Evolutionary conservation across 2,113 vertebrate species (phyloP), one percentile per base, ranked within the genome.

Genomic region (Chionis minor): DNA sequence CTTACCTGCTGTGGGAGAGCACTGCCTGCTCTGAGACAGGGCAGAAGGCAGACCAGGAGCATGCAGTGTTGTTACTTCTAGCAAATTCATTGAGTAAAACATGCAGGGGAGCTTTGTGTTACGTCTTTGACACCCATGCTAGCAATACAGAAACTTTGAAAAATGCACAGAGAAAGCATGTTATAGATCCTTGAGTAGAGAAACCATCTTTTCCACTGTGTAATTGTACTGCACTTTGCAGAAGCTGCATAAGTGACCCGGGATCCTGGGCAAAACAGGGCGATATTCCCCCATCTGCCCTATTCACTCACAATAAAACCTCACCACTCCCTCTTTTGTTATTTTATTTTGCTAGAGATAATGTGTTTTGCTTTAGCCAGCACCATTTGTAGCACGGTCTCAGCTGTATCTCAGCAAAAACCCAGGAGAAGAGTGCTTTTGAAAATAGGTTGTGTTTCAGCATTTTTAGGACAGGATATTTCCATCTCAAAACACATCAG

Each of bases 261-360:
- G 38, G 24, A 45, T 77, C 35, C 62, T 44, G 44, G 35, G 12
- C 4, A 80, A 86, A 78, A 23, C 28, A 51, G 15, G 55, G 12
- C 2, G 2, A 55, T 1, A 0, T 81, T 79, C 33, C 32, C 52
- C 17, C 14, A 0, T n/a, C 56, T 74, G 22, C 24, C 35, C 69
- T 26, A 23, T 49, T 83, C 49, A 49, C 30, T 63, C 30, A 12
- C 17, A 10, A 19, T 23, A 73, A 87, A 84, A 59, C 5, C 20
- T 42, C 51, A 4, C 20, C 14, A n/a, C 15, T 92, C 42, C 4
- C 19, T 32, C 2, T 59, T 92, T 27, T 56, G 15, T 62, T 19
- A 10, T n/a, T 73, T 38, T 49, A 12, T 59, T 92, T 86, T 95
- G 23, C 24, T 81, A 66, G 63, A 71, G 71, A 8, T 21, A 33